Base-by-base conservation (phyloP, 2,113 vertebrate genomes). In the Nyctereutes procyonoides region DNA sequence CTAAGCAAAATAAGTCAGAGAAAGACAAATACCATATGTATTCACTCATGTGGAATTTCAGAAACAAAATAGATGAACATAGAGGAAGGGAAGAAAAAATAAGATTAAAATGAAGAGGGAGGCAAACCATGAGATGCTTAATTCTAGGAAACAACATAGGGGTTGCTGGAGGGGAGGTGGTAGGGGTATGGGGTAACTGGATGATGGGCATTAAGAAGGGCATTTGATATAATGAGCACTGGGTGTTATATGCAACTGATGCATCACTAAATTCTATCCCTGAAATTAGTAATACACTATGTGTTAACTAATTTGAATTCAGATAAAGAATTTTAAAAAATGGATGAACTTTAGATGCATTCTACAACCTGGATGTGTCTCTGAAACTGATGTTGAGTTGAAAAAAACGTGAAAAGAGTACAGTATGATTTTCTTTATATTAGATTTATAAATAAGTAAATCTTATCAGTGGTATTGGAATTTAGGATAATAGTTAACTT, bases 401-500 rank as follows among this genome's bases (percentile, higher is more conserved):
- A 76, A 84, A 81, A 51, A 84, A 20, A 10, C 51, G 11, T 10
- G 32, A 81, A 74, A 91, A 90, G 32, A 97, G 22, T 43, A 62
- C 82, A 10, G 15, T 56, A n/a, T 71, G 62, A n/a, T 16, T 88
- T n/a, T 71, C 62, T 88, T 86, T 90, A 76, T 51, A 30, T 89
- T 38, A 38, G 65, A 67, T 86, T 88, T 88, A 79, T 85, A 65
- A 65, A 73, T 14, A 83, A 51, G 12, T 51, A 3, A 94, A 12
- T 92, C 58, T 96, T 94, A 82, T 48, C 55, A 65, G 1, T 84
- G 85, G 19, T 63, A 48, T 71, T 62, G 79, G 43, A 96, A 82
- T 53, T 69, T 80, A 86, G 30, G 73, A 86, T 60, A 85, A 71
- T 80, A 60, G 69, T 69, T 95, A 48, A 87, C 30, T 76, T 74